phyloP scores from a whole-genome alignment of 2,113 vertebrate species.

The Chionomys nivalis region DNA sequence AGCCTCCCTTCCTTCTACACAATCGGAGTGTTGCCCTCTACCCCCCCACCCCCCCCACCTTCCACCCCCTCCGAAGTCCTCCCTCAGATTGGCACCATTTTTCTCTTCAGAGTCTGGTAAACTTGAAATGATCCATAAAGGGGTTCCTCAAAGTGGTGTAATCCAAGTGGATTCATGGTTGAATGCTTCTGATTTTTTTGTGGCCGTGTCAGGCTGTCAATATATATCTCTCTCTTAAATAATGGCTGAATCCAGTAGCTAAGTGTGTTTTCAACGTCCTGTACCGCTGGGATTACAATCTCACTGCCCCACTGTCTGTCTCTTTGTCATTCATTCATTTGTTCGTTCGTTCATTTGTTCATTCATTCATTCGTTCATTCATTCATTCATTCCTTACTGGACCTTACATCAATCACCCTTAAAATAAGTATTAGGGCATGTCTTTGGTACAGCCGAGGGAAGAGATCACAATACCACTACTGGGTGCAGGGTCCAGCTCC shows the following conservation, averaged over 20 bases:
- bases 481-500: neutral
- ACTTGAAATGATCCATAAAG: neutral
- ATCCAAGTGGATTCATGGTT: neutral
- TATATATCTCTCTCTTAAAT: neutral
- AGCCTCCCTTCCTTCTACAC: rapidly evolving
- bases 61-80: neutral
- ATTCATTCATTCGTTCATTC: neutral
- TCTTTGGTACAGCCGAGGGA: neutral
- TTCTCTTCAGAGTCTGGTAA: neutral
- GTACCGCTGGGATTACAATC: neutral
- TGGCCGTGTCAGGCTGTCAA: neutral
- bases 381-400: too few relatives aligned
- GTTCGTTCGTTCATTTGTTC: neutral
- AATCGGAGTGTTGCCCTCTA: neutral
- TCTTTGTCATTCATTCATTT: neutral
- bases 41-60: rapidly evolving
- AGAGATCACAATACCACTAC: neutral
- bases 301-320: neutral
- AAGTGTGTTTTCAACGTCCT: neutral
- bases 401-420: too few relatives aligned
- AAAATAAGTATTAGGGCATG: neutral
- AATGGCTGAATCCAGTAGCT: neutral
- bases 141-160: neutral
- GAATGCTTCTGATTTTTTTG: neutral
- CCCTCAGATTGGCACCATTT: neutral